These are phyloP conservation scores for Theonella swinhoei DNA, from an alignment of 37 sponge, comb jelly and placozoan species.

Conservation along the genomic window DNA sequence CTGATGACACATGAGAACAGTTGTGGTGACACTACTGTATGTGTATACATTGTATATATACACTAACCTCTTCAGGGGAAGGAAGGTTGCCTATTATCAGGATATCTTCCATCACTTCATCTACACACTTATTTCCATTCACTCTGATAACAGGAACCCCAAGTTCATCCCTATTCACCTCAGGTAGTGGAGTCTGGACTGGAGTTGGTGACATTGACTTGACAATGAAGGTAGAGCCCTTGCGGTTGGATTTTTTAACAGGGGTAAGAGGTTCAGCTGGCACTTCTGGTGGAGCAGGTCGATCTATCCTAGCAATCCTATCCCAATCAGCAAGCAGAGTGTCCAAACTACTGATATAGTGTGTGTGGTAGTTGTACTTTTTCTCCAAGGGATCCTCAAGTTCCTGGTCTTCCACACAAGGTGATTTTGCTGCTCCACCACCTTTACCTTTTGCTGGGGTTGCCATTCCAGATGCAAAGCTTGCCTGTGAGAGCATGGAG, in stretches of 20 bases:
- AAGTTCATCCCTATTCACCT: slow-evolving; percentile 75
- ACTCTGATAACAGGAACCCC: slow-evolving; percentile 80
- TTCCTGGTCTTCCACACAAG: background rate
- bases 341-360: slow-evolving; percentile 16
- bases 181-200: slow-evolving; percentile 1
- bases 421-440: background rate
- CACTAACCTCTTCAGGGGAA: slow-evolving; percentile 58
- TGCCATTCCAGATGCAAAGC: slow-evolving; percentile 1
- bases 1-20: slow-evolving; percentile 16
- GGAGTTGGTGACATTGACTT: background rate
- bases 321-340: slow-evolving; percentile 84
- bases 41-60: background rate
- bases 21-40: too few relatives aligned
- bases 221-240: too few relatives aligned
- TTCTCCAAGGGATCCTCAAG: slow-evolving; percentile 9
- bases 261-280: slow-evolving; percentile 31
- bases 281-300: slow-evolving; percentile 6
- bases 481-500: slow-evolving; percentile 24
- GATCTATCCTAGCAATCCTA: slow-evolving; percentile 42
- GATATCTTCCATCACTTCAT: slow-evolving; percentile 44
- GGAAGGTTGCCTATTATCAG: slow-evolving; percentile 55
- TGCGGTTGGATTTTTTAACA: slow-evolving; percentile 18
- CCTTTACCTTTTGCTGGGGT: slow-evolving; percentile 18
- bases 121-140: slow-evolving; percentile 21
- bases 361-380: slow-evolving; percentile 44